Base-by-base conservation (phyloP, 1,140 invertebrate species). In the Philotrypesis tridentata region DNA sequence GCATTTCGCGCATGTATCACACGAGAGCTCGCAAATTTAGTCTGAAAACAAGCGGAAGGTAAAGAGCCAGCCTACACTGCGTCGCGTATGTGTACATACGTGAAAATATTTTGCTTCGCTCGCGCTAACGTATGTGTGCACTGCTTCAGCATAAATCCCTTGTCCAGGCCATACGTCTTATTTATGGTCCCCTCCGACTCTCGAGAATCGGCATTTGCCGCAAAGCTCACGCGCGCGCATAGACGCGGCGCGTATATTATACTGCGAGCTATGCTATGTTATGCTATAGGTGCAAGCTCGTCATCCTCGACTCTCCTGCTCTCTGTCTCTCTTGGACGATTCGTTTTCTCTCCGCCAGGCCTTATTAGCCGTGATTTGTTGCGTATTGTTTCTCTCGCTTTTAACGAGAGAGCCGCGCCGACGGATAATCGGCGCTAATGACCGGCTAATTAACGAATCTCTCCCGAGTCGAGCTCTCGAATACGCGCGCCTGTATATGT, bases 311-410 rank as follows among this genome's bases (percentile, higher is more conserved):
- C 33, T 37, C 4, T 23, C 12, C 63, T 65, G n/a, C 63, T 14
- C 2, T 27, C 63, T 23, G n/a, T 65, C 5, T 65, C 29, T 21
- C 29, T 14, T 11, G n/a, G 40, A 43, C 37, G 40, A 43, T 14
- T 23, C 63, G 31, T 29, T 60, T n/a, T n/a, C 31, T 11, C 43
- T 14, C 6, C 43, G 11, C 1, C 12, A 29, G 5, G 55, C 27
- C 79, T 75, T 43, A 74, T 81, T 81, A 75, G 72, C 43, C 4
- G 61, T 81, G 79, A 81, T 81, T 81, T 81, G 71, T 81, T 68
- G 25, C 5, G 79, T 55, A 75, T 74, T 73, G 71, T 79, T 79
- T 63, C n/a, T 37, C 33, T 37, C 55, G 48, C 9, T 63, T 73
- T n/a, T 79, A 79, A 79, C 55, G 23, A 79, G 33, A 25, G 27